A percentile compares a stretch with the other conserved stretches of the same genome.
These are phyloP conservation scores for Hippoglossus hippoglossus DNA, from an alignment of 2,797 vertebrate species.

Conservation along the genomic window DNA sequence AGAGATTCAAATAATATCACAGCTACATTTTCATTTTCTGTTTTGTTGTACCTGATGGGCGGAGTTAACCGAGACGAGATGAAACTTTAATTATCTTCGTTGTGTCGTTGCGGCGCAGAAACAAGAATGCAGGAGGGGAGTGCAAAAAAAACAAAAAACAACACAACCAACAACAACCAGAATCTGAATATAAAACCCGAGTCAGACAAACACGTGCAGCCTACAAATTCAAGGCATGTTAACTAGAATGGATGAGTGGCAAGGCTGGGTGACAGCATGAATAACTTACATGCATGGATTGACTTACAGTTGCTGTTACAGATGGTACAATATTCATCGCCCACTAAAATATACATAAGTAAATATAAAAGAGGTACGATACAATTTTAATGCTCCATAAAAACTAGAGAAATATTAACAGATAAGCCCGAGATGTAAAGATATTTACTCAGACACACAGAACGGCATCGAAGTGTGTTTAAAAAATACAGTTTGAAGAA, in stretches of 20 bases:
- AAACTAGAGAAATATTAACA: conserved; percentile 13
- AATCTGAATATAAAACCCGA: conserved; percentile 30
- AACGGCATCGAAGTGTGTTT: neutral
- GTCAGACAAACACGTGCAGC: conserved; percentile 47
- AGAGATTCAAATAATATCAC: neutral
- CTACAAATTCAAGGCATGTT: conserved; percentile 55
- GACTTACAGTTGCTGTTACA: conserved; percentile 65
- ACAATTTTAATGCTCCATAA: conserved; percentile 27
- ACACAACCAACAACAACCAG: neutral
- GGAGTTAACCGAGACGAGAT: conserved; percentile 34
- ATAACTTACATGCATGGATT: conserved; percentile 78
- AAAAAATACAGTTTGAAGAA: neutral
- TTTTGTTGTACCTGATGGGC: conserved; percentile 20
- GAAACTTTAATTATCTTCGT: conserved; percentile 49
- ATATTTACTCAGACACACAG: neutral
- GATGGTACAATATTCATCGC: conserved; percentile 58
- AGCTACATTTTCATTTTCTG: neutral
- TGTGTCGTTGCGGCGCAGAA: conserved; percentile 28
- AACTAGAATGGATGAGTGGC: conserved; percentile 67
- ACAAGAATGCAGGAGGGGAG: conserved; percentile 19
- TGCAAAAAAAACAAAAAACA: conserved; percentile 1
- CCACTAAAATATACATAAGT: conserved; percentile 50
- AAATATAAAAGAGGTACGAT: conserved; percentile 35
- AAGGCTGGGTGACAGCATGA: conserved; percentile 68
- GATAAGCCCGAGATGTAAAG: neutral